A percentile compares a stretch with the other conserved stretches of the same genome.
These are phyloP conservation scores for Nothobranchius furzeri DNA, from an alignment of 2,113 vertebrate species.

Conservation along the genomic window DNA sequence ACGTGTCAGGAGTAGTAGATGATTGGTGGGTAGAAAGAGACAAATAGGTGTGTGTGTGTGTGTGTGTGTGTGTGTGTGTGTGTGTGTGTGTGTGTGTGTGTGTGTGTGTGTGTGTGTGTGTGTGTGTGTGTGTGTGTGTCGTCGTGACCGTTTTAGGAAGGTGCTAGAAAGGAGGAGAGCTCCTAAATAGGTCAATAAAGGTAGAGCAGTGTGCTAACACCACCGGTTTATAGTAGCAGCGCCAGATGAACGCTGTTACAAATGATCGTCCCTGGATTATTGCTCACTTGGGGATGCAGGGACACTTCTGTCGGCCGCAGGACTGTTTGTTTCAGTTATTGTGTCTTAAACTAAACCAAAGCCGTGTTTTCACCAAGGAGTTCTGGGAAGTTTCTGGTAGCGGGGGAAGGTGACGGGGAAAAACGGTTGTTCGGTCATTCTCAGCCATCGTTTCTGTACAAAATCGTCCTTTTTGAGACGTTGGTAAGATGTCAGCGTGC, in stretches of 20 bases:
- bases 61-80: constrained; percentile 19
- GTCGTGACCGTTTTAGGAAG: constrained; percentile 37
- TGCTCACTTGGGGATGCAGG: not conserved
- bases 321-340: not conserved
- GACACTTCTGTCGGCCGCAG: not conserved
- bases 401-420: not conserved
- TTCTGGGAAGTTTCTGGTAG: no score
- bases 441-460: no score
- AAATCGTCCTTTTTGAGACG: no score
- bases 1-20: constrained; percentile 58
- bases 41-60: constrained; percentile 44
- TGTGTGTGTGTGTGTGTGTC: constrained; percentile 18
- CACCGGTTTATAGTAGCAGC: constrained; percentile 7
- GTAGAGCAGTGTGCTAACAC: constrained; percentile 21
- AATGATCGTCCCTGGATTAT: not conserved
- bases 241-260: not conserved
- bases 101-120: constrained; percentile 28
- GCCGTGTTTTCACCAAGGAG: no score
- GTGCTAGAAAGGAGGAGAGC: constrained; percentile 25
- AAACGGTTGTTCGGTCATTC: no score
- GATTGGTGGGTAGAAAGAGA: constrained; percentile 61
- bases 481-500: no score
- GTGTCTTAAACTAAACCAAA: not conserved
- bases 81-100: constrained; percentile 34
- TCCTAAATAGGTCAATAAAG: constrained; percentile 62